Conservation (phyloP, 2,888 invertebrate species). For the Margaritifera margaritifera region DNA sequence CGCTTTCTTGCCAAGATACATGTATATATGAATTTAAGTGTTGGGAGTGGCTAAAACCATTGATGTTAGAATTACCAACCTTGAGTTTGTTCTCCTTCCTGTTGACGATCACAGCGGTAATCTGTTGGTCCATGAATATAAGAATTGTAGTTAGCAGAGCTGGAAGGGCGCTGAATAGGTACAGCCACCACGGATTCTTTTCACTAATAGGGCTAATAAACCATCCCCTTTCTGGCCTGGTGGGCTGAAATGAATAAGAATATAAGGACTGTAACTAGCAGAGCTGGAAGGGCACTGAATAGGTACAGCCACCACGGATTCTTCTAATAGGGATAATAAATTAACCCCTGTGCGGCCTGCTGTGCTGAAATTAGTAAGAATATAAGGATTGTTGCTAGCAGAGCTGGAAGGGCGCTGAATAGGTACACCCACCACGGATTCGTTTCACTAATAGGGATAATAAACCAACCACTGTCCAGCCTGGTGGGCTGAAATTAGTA, state of each 20-base stretch:
- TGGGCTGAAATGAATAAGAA: conserved; percentile 48
- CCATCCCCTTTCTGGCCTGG: conserved; percentile 59
- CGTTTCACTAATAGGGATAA: conserved; percentile 58
- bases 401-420: conserved; percentile 88
- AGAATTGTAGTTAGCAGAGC: conserved; percentile 90
- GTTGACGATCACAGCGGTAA: conserved; percentile 98
- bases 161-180: conserved; percentile 86
- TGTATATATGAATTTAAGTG: too few species aligned
- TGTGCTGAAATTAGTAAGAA: conserved; percentile 48
- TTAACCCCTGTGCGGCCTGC: conserved; percentile 59
- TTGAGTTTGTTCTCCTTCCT: conserved; percentile 97
- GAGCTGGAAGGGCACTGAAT: conserved; percentile 88
- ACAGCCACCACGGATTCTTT: conserved; percentile 84
- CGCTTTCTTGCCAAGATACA: too few species aligned
- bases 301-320: conserved; percentile 86
- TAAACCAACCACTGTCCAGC: conserved; percentile 60
- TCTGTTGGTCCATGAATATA: conserved; percentile 99
- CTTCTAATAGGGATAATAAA: conserved; percentile 63
- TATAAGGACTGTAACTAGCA: conserved; percentile 75
- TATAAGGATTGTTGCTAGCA: conserved; percentile 75
- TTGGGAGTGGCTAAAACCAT: too few species aligned
- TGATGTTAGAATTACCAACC: conserved; percentile 68
- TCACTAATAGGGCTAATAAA: conserved; percentile 62
- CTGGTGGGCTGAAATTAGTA: conserved; percentile 53
- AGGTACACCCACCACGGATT: conserved; percentile 87